Conservation (phyloP, 2,888 invertebrate species). For the Drosophila anomalata region DNA sequence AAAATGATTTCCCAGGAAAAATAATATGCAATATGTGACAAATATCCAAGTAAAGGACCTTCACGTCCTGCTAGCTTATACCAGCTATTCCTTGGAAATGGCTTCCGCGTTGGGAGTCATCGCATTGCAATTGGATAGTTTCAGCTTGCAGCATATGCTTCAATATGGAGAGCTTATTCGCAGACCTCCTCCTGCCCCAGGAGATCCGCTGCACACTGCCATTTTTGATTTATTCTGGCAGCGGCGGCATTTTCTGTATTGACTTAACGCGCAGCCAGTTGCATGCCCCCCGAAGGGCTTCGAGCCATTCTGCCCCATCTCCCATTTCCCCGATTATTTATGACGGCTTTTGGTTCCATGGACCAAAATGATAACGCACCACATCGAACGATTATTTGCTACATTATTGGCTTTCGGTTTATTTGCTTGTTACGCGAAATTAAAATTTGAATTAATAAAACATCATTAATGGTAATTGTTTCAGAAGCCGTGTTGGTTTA, state of each 20-base stretch:
- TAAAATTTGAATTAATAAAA: conserved; percentile 13
- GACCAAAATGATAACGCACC: conserved; percentile 2
- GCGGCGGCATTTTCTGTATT: conserved; percentile 40
- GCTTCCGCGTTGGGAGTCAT: conserved; percentile 4
- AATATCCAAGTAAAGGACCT: neutral
- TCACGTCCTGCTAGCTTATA: neutral
- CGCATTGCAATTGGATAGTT: conserved; percentile 11
- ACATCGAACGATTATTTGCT: conserved; percentile 12
- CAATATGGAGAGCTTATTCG: conserved; percentile 28
- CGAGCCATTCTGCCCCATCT: neutral
- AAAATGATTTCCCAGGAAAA: too few species aligned
- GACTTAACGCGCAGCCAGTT: conserved; percentile 33
- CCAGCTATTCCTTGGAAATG: neutral
- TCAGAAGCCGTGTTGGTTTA: neutral
- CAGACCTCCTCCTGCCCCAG: neutral
- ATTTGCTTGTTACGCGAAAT: neutral
- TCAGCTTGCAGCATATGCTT: conserved; percentile 33
- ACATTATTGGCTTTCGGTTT: conserved; percentile 5
- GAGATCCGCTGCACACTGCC: conserved; percentile 16
- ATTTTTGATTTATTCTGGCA: conserved; percentile 43
- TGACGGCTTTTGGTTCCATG: conserved; percentile 19
- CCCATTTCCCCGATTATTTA: conserved; percentile 20
- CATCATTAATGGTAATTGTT: neutral
- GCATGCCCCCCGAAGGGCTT: conserved; percentile 16
- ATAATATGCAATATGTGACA: too few species aligned